Evolutionary conservation across 2,888 invertebrate species (phyloP).

Genomic region (Diaprepes abbreviatus): DNA sequence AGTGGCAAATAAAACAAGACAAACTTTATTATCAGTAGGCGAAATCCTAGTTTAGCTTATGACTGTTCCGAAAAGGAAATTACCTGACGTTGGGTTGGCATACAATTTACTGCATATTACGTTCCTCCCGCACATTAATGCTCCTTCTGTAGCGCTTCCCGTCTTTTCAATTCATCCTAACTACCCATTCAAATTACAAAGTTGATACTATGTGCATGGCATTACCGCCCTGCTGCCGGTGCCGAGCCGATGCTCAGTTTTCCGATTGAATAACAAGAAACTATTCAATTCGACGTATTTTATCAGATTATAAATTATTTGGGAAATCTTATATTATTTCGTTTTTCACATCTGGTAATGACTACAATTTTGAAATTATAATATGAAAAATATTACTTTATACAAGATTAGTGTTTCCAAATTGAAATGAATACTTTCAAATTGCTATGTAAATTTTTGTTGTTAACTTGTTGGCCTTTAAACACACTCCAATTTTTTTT

Average conservation of each 20-base stretch:
- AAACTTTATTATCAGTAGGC: constrained; percentile 9
- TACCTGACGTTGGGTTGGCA: constrained; percentile 63
- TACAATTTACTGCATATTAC: constrained; percentile 68
- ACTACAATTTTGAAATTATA: no score
- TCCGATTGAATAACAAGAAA: constrained; percentile 43
- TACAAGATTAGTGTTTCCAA: no score
- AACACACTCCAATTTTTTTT: no score
- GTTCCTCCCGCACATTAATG: constrained; percentile 39
- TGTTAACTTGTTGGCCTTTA: no score
- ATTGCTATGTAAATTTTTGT: no score
- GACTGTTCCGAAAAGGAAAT: constrained; percentile 66
- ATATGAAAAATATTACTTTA: no score
- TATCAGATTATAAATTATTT: background rate
- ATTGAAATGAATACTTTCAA: no score
- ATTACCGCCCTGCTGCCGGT: constrained; percentile 18
- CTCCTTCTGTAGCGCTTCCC: constrained; percentile 59
- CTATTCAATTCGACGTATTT: constrained; percentile 26
- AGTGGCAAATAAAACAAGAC: constrained; percentile 5
- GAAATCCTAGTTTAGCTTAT: constrained; percentile 54
- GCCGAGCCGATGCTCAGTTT: constrained; percentile 2
- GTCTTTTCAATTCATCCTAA: constrained; percentile 61
- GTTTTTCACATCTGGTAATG: no score
- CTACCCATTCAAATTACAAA: constrained; percentile 60
- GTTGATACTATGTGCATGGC: constrained; percentile 55
- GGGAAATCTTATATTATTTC: no score